Base-by-base conservation (phyloP, 2,888 invertebrate genomes). In the Smittia sp. region DNA sequence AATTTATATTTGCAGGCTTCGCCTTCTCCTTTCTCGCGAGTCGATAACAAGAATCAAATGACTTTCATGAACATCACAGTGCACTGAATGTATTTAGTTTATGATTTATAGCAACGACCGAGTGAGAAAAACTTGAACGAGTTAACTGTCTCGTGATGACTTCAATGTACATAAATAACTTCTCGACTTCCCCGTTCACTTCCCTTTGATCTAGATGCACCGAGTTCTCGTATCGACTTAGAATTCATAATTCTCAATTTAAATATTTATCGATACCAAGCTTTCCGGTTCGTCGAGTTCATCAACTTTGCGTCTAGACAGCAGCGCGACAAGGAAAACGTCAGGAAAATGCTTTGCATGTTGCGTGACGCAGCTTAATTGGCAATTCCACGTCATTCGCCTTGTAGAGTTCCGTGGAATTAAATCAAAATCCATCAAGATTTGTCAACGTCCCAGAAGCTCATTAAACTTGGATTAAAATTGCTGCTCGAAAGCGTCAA, bases 41-140 rank as follows among this genome's bases (percentile, higher is more conserved):
- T 46, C 58, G 22, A 18, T 13, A 22, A 3, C 13, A 58, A 58
- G 18, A 22, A n/a, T n/a, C n/a, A n/a, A 58, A 58, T 13, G 58
- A 58, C 2, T 11, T 46, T 46, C n/a, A 46, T n/a, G 11, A 11
- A 46, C 11, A 6, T n/a, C n/a, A 11, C 11, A 46, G 58, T 58
- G 58, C 7, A 58, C 20, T 3, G 18, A 58, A 15, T 20, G 39
- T 67, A 67, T 67, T 41, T n/a, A 67, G 67, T 67, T 67, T 27
- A 27, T 65, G 67, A 67, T 67, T 67, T 67, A 67, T 67, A 41
- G 1, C 22, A 22, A 67, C 41, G 67, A n/a, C 32, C 32, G 9
- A 32, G 32, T 9, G 9, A 32, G 32, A 32, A 32, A 32, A 32
- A 32, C 32, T 32, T 32, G 32, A 32, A 32, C 32, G 32, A 32